Evolutionary conservation across 2,888 invertebrate genomes (phyloP).

Genomic region (Papilio demoleus): DNA sequence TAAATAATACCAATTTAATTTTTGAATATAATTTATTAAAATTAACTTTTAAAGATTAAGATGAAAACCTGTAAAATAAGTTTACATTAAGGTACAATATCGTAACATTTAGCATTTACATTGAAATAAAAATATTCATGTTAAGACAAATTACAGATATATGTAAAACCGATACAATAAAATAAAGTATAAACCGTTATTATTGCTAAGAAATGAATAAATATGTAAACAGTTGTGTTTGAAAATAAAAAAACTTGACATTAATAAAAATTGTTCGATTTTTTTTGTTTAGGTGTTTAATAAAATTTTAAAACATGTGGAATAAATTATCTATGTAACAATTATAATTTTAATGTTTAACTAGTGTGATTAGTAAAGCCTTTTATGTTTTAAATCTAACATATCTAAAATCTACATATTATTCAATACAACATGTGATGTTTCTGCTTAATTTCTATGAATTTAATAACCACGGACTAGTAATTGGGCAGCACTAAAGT

Average conservation of each 20-base stretch:
- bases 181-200: neutral
- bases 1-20: neutral
- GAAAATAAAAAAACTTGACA: neutral
- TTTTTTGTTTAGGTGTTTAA: too few species aligned
- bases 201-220: neutral
- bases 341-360: neutral
- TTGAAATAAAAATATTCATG: neutral
- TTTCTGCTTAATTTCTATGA: neutral
- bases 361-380: neutral
- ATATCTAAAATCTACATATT: conserved; percentile 3
- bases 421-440: neutral
- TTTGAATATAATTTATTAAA: conserved; percentile 18
- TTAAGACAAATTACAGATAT: neutral
- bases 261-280: neutral
- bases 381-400: neutral
- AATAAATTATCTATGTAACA: too few species aligned
- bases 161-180: too few species aligned
- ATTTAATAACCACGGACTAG: neutral
- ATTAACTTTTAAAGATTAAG: conserved; percentile 6
- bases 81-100: neutral
- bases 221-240: too few species aligned
- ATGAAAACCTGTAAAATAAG: conserved; percentile 2
- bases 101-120: neutral
- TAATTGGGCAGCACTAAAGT: neutral
- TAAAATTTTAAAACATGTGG: too few species aligned